Base-by-base conservation (phyloP, 2,888 invertebrate genomes). In the Sminthurinus aureus region DNA sequence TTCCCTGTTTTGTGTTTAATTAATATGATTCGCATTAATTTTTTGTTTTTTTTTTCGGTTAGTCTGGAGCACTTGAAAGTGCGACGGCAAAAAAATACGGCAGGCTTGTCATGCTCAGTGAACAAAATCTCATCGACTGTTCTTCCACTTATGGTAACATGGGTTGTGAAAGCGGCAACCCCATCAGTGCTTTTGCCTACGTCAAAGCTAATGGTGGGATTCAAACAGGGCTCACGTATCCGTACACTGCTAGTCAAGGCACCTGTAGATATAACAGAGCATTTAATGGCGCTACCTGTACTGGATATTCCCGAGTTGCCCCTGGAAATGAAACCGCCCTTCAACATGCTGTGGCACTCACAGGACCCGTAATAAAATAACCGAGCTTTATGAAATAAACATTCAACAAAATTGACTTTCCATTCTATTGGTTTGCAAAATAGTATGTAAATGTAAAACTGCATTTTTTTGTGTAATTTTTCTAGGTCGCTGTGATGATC, bases 91-190 rank as follows among this genome's bases (percentile, higher is more conserved):
- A 96, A 87, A 93, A 94, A 91, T 92, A 92, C 13, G 94, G 94
- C 11, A 92, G 92, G 87, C 91, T 97, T 82, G 93, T 96, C 52
- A 96, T 96, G 0, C 93, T 97, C 18, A 96, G 96, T 87, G 97
- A 97, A 91, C 97, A 97, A 92, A 96, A 97, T 91, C 92, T 97
- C 86, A 92, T 97, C 83, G 97, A 97, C 91, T 97, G 97, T 26
- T 20, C 24, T 3, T n/a, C 15, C 26, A 12, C 64, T 69, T 96
- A 96, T 66, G 97, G 97, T 91, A 93, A 96, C 89, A 2, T 4
- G 13, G 97, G 97, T 80, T 98, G 97, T 91, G 94, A 95, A 89
- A 97, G 97, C 80, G 97, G 97, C 86, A 90, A 93, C 51, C 93
- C 94, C 93, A 95, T 96, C 91, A 93, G 94, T 89, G 96, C 91